These are phyloP conservation scores for Caretta caretta DNA, from an alignment of 2,113 vertebrate genomes.

Conservation along the genomic window DNA sequence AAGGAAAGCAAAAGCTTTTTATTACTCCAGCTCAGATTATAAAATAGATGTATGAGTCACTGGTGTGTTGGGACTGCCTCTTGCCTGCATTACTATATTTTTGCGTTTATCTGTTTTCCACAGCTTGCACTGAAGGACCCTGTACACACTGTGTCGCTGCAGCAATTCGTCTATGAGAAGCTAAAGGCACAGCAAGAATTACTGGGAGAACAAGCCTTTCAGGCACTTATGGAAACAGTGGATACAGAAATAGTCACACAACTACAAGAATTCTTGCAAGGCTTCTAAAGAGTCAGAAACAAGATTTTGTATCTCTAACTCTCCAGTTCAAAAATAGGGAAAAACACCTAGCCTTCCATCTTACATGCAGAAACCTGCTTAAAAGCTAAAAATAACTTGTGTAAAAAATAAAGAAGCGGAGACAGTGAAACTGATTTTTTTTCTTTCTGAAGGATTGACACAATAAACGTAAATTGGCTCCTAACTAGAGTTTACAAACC, in stretches of 20 bases:
- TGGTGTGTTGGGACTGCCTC: neutral
- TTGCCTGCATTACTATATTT: neutral
- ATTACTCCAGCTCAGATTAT: neutral
- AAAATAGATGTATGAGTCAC: neutral
- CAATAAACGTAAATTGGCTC: constrained; percentile 57
- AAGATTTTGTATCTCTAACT: neutral
- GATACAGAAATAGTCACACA: constrained; percentile 95
- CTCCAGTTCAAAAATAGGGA: neutral
- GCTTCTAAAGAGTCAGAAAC: constrained; percentile 79
- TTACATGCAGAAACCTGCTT: constrained; percentile 37
- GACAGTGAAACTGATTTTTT: constrained; percentile 33
- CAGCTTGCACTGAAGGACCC: constrained; percentile 96
- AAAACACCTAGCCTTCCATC: constrained; percentile 20
- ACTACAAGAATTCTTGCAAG: constrained; percentile 94
- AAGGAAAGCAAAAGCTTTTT: neutral
- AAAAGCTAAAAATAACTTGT: constrained; percentile 42
- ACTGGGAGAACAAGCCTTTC: constrained; percentile 91
- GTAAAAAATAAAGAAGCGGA: constrained; percentile 48
- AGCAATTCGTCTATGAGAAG: constrained; percentile 96
- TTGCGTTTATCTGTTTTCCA: constrained; percentile 49
- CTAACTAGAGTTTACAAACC: constrained; percentile 50
- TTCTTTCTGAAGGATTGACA: constrained; percentile 26
- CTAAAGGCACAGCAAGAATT: constrained; percentile 94
- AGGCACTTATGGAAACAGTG: constrained; percentile 95
- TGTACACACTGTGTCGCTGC: constrained; percentile 93